phyloP scores from a whole-genome alignment of 2,113 vertebrate species.

The Raja brachyura region DNA sequence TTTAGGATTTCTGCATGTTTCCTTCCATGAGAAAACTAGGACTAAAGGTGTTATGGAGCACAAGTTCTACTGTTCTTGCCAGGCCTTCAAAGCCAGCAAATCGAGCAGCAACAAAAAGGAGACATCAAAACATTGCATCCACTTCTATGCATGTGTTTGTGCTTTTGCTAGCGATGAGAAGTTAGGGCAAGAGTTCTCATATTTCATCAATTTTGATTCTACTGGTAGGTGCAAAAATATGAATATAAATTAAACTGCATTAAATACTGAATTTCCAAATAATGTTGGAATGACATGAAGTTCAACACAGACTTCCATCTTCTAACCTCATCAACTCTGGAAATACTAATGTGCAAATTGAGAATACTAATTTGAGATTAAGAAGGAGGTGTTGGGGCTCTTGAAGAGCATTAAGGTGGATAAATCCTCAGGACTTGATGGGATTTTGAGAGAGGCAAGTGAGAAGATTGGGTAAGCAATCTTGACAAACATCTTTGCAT shows the following conservation, averaged over 20 bases:
- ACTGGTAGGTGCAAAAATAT: conserved; percentile 53
- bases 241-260: not conserved
- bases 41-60: conserved; percentile 45
- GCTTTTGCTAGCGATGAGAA: conserved; percentile 81
- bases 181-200: conserved; percentile 72
- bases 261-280: not conserved
- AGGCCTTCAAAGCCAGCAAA: conserved; percentile 48
- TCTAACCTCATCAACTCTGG: too few species aligned
- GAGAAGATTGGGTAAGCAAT: too few species aligned
- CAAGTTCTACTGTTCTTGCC: conserved; percentile 64
- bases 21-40: conserved; percentile 54
- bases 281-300: not conserved
- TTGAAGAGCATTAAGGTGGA: too few species aligned
- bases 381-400: too few species aligned
- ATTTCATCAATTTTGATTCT: conserved; percentile 64
- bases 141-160: conserved; percentile 84
- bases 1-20: conserved; percentile 78
- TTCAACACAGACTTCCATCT: too few species aligned
- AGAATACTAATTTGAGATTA: too few species aligned
- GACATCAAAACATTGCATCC: conserved; percentile 61
- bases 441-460: too few species aligned
- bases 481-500: too few species aligned
- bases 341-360: too few species aligned
- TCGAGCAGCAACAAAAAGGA: not conserved
- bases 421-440: too few species aligned